A percentile compares a stretch with the other conserved stretches of the same genome.
Evolutionary conservation across 2,888 invertebrate genomes (phyloP).

Genomic region (Cataglyphis livida): DNA sequence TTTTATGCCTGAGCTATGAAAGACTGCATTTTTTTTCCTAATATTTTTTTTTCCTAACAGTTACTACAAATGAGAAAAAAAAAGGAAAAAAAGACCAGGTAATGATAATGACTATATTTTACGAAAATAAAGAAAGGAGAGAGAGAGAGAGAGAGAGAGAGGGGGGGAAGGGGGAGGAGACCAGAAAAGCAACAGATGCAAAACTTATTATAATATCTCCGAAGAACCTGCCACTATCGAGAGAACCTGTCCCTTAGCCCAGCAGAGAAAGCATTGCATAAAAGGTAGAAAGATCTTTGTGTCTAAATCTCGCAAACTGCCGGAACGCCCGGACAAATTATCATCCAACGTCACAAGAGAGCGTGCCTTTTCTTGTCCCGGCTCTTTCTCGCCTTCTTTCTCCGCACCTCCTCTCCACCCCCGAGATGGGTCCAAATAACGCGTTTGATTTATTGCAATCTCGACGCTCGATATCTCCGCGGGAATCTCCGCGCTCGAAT

Average conservation of each 20-base stretch:
- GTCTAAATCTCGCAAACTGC: constrained; percentile 73
- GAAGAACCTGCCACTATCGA: constrained; percentile 40
- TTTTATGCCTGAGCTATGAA: background rate
- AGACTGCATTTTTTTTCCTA: too few relatives aligned
- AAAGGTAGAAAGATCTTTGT: constrained; percentile 50
- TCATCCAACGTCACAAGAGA: constrained; percentile 79
- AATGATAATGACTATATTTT: background rate
- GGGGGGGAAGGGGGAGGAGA: background rate
- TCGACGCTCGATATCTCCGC: constrained; percentile 70
- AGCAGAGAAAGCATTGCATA: constrained; percentile 6
- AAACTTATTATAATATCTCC: constrained; percentile 40
- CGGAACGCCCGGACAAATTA: constrained; percentile 80
- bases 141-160: background rate
- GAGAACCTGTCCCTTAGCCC: constrained; percentile 27
- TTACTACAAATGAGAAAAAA: background rate
- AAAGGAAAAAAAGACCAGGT: too few relatives aligned
- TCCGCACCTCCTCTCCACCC: constrained; percentile 14
- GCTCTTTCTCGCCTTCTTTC: constrained; percentile 44
- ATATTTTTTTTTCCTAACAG: background rate
- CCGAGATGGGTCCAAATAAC: constrained; percentile 64
- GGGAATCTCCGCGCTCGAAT: constrained; percentile 66
- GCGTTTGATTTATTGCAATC: constrained; percentile 79
- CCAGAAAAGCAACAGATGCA: constrained; percentile 38
- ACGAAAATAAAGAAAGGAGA: background rate
- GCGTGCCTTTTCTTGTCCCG: constrained; percentile 73